Evolutionary conservation across 1,140 invertebrate species (phyloP).

Genomic region (Brachionus calyciflorus): DNA sequence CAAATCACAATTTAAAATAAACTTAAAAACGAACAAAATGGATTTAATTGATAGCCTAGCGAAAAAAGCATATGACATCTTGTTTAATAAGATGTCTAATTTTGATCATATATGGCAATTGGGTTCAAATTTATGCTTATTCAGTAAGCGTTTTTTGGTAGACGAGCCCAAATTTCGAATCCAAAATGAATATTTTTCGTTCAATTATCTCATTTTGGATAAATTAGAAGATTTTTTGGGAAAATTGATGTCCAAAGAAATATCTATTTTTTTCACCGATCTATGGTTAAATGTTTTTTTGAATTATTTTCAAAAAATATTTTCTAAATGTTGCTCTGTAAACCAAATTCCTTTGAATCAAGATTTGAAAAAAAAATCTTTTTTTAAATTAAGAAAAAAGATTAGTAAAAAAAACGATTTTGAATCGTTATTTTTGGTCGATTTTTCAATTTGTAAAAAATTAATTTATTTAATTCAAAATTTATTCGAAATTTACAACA

Average conservation of each 20-base stretch:
- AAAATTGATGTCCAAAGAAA: background rate
- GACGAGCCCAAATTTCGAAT: background rate
- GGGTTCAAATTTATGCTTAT: constrained; percentile 3
- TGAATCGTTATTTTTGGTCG: background rate
- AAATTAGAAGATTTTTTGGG: constrained; percentile 19
- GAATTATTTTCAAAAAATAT: background rate
- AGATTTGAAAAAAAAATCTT: background rate
- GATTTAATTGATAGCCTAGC: constrained; percentile 12
- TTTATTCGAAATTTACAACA: constrained; percentile 18
- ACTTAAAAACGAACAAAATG: background rate
- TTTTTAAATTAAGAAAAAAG: background rate
- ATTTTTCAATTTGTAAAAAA: constrained; percentile 34
- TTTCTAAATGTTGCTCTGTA: background rate
- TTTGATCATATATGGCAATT: constrained; percentile 31
- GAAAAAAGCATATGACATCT: background rate
- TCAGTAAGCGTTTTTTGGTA: constrained; percentile 21
- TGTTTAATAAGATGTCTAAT: background rate
- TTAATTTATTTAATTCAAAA: constrained; percentile 18
- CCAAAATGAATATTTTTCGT: constrained; percentile 31
- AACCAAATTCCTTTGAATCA: background rate
- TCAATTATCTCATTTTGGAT: constrained; percentile 15
- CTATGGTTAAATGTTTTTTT: background rate
- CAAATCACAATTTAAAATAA: background rate
- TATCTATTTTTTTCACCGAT: constrained; percentile 12
- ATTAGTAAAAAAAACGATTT: background rate